Conservation (phyloP, 1,140 invertebrate species). For the Ephestia elutella region DNA sequence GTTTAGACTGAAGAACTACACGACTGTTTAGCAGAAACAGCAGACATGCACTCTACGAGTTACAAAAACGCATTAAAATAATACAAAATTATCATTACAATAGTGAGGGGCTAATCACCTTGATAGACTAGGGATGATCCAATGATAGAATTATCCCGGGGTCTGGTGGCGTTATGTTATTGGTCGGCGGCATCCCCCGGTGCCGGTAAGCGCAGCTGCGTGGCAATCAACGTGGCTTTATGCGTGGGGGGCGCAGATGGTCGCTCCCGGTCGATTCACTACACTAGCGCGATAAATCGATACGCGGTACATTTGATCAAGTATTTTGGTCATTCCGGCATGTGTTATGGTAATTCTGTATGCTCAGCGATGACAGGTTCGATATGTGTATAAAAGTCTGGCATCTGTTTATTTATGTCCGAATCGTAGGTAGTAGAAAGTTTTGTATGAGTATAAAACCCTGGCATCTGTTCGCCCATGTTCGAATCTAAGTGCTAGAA, state of each 20-base stretch:
- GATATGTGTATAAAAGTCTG: background rate
- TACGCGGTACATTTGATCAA: conserved; percentile 16
- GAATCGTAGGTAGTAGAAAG: background rate
- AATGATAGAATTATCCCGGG: conserved; percentile 1
- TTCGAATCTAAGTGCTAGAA: too few relatives aligned
- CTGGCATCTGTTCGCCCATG: too few relatives aligned
- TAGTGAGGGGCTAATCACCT: background rate
- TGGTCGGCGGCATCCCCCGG: conserved; percentile 28
- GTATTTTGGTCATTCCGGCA: conserved; percentile 1
- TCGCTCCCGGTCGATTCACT: conserved; percentile 34
- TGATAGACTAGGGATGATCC: background rate
- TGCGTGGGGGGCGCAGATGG: conserved; percentile 66
- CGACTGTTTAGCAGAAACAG: too few relatives aligned
- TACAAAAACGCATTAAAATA: background rate
- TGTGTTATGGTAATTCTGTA: conserved; percentile 1
- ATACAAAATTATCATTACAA: conserved; percentile 3
- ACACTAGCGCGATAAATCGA: conserved; percentile 33
- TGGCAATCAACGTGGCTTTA: conserved; percentile 41
- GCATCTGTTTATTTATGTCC: background rate
- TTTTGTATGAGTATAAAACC: too few relatives aligned
- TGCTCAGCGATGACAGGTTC: background rate
- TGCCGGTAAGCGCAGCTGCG: conserved; percentile 54
- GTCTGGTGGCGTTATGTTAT: conserved; percentile 10
- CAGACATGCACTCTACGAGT: too few relatives aligned
- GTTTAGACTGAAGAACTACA: too few relatives aligned